These are phyloP conservation scores for Cantharis nigra DNA, from an alignment of 2,888 invertebrate genomes.

Conservation along the genomic window DNA sequence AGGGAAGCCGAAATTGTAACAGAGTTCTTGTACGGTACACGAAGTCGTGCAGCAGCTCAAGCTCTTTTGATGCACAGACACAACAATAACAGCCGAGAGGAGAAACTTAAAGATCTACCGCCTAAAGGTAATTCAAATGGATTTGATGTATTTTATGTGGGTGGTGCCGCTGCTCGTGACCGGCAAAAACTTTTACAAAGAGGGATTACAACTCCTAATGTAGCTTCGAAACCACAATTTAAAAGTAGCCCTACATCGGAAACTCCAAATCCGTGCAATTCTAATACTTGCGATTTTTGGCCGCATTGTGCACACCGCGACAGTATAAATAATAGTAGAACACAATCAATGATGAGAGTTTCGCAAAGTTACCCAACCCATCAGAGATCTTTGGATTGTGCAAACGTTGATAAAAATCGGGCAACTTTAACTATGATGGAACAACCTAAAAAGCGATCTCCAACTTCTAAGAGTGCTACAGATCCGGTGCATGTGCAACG, in stretches of 20 bases:
- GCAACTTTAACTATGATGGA: slow-evolving; percentile 25
- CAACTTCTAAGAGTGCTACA: slow-evolving; percentile 6
- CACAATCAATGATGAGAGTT: slow-evolving; percentile 54
- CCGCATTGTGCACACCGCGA: slow-evolving; percentile 62
- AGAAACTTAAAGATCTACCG: slow-evolving; percentile 40
- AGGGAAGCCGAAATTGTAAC: slow-evolving; percentile 63
- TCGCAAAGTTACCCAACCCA: slow-evolving; percentile 62
- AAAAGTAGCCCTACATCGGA: slow-evolving; percentile 40
- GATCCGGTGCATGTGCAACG: slow-evolving; percentile 17
- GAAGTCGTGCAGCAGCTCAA: slow-evolving; percentile 59
- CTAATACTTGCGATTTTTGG: slow-evolving; percentile 67
- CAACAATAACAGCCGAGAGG: slow-evolving; percentile 47
- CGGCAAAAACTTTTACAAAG: slow-evolving; percentile 55
- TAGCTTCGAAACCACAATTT: slow-evolving; percentile 42
- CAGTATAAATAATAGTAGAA: slow-evolving; percentile 40
- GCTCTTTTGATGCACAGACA: slow-evolving; percentile 55
- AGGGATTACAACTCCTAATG: slow-evolving; percentile 57
- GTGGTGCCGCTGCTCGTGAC: slow-evolving; percentile 48
- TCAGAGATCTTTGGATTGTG: slow-evolving; percentile 53
- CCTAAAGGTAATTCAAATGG: slow-evolving; percentile 43
- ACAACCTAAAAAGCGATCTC: slow-evolving; percentile 32
- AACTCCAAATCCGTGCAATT: slow-evolving; percentile 56
- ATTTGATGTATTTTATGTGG: slow-evolving; percentile 50
- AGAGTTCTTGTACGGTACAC: slow-evolving; percentile 61
- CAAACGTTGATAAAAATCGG: slow-evolving; percentile 26